Conservation (phyloP, 2,797 vertebrate genomes). For the Sebastes itinus region DNA sequence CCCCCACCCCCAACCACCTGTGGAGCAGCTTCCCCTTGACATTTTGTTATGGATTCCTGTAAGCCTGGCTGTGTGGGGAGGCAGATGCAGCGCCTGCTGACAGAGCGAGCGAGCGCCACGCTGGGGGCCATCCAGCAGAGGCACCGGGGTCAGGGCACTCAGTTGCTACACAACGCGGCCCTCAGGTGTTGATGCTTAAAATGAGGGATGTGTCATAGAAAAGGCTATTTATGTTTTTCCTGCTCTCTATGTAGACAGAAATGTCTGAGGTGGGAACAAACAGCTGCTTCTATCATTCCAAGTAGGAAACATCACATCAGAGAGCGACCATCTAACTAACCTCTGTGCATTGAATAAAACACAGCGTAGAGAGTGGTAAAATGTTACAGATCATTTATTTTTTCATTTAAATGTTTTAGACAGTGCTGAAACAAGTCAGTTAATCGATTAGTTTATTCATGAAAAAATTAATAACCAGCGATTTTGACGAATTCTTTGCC, state of each 20-base stretch:
- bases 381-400: background rate
- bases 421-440: background rate
- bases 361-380: background rate
- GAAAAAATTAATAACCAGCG: background rate
- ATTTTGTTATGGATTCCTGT: constrained; percentile 63
- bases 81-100: constrained; percentile 51
- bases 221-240: constrained; percentile 28
- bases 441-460: background rate
- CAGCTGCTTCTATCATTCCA: constrained; percentile 16
- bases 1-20: background rate
- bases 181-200: constrained; percentile 61
- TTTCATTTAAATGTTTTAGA: background rate
- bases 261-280: background rate
- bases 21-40: constrained; percentile 57
- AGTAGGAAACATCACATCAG: background rate
- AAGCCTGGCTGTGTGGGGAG: constrained; percentile 35
- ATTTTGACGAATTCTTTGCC: background rate
- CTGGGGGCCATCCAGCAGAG: constrained; percentile 62
- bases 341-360: background rate
- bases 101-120: constrained; percentile 26
- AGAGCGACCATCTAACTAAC: background rate
- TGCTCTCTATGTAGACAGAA: background rate
- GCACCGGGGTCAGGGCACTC: constrained; percentile 46
- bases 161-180: constrained; percentile 51
- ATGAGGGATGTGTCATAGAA: constrained; percentile 44